Evolutionary conservation across 2,113 vertebrate genomes (phyloP).

Genomic region (Euleptes europaea): DNA sequence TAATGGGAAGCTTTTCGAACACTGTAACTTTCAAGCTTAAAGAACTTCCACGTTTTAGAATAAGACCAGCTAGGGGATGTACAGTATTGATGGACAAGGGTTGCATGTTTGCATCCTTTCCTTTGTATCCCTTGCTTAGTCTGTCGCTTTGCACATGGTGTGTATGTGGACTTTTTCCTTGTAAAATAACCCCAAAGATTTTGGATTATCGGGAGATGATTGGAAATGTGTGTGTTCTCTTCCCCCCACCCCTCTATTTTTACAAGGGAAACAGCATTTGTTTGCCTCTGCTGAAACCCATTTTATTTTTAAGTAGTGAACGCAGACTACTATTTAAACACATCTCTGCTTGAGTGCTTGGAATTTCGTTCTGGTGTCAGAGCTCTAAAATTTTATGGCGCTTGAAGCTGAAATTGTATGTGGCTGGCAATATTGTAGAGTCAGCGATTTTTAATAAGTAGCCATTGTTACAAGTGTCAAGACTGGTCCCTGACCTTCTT

Average conservation of each 20-base stretch:
- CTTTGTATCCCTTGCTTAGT: background rate
- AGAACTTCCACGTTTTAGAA: too few species aligned
- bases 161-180: background rate
- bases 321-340: constrained; percentile 62
- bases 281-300: constrained; percentile 59
- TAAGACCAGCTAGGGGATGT: too few species aligned
- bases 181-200: constrained; percentile 42
- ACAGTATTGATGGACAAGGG: background rate
- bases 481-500: constrained; percentile 54
- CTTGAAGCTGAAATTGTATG: constrained; percentile 66
- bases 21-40: too few species aligned
- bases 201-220: constrained; percentile 48
- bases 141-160: too few species aligned
- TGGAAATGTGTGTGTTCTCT: constrained; percentile 41
- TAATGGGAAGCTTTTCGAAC: too few species aligned
- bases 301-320: constrained; percentile 65
- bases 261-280: constrained; percentile 37
- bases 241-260: constrained; percentile 43
- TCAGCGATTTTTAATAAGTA: constrained; percentile 67
- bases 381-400: constrained; percentile 66
- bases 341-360: constrained; percentile 59
- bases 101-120: background rate
- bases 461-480: constrained; percentile 59
- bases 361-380: constrained; percentile 61
- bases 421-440: constrained; percentile 67